These are phyloP conservation scores for Opisthograptis luteolata DNA, from an alignment of 2,888 invertebrate species.

Conservation along the genomic window DNA sequence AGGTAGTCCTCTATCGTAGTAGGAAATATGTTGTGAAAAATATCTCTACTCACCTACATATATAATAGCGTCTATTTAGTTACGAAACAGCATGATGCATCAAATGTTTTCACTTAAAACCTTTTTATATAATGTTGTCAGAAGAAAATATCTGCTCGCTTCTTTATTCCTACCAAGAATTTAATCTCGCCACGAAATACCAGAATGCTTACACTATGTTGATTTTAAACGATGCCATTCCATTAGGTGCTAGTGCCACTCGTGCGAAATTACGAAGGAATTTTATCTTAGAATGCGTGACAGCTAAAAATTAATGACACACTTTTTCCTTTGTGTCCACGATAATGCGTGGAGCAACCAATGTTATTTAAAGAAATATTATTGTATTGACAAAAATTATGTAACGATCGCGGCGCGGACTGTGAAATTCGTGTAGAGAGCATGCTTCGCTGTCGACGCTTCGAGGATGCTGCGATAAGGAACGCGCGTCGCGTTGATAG, in stretches of 20 bases:
- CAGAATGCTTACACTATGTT: conserved; percentile 53
- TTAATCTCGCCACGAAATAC: conserved; percentile 52
- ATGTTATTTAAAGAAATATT: conserved; percentile 58
- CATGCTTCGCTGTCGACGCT: conserved; percentile 27
- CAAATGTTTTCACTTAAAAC: conserved; percentile 25
- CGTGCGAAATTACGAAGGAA: conserved; percentile 56
- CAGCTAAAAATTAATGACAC: conserved; percentile 53
- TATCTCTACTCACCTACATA: too few species aligned
- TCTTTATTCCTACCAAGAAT: conserved; percentile 45
- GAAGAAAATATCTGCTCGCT: conserved; percentile 28
- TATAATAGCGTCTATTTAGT: background rate
- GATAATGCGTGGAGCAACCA: conserved; percentile 53
- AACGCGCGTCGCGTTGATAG: conserved; percentile 38
- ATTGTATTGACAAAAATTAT: conserved; percentile 57
- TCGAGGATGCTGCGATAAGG: conserved; percentile 27
- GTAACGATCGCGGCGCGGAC: conserved; percentile 46
- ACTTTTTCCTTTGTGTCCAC: conserved; percentile 49
- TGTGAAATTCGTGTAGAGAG: conserved; percentile 49
- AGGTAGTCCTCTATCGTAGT: conserved; percentile 48
- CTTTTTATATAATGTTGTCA: conserved; percentile 44
- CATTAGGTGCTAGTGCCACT: conserved; percentile 41
- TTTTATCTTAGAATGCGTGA: conserved; percentile 59
- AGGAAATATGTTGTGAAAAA: too few species aligned
- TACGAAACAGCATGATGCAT: conserved; percentile 14
- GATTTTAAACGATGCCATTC: conserved; percentile 46